phyloP scores from a whole-genome alignment of 2,797 vertebrate species.

The Phrynocephalus guinanensis region DNA sequence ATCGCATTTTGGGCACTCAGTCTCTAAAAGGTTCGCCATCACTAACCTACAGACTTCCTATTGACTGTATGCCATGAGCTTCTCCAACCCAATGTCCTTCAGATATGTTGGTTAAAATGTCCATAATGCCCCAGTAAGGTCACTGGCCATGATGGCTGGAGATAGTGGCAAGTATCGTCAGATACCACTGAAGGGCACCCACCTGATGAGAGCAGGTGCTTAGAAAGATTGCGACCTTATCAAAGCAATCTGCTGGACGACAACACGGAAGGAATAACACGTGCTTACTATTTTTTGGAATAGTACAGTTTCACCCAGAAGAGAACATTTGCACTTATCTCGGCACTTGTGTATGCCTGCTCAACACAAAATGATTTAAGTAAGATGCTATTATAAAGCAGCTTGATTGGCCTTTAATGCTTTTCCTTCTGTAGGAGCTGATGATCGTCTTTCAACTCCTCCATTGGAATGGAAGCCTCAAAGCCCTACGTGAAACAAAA shows the following conservation, averaged over 20 bases:
- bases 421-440: conserved; percentile 81
- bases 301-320: background rate
- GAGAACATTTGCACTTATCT: background rate
- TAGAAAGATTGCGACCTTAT: background rate
- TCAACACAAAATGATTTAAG: background rate
- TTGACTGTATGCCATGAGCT: too few relatives aligned
- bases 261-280: background rate
- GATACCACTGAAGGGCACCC: too few relatives aligned
- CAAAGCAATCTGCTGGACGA: background rate
- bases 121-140: too few relatives aligned
- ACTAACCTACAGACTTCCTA: too few relatives aligned
- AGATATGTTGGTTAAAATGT: too few relatives aligned
- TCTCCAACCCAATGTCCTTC: too few relatives aligned
- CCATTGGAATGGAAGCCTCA: conserved; percentile 93
- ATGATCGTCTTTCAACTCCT: conserved; percentile 94
- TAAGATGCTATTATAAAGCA: background rate
- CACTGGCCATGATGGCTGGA: too few relatives aligned
- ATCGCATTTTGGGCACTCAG: too few relatives aligned
- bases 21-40: too few relatives aligned
- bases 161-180: too few relatives aligned
- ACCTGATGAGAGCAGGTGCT: too few relatives aligned
- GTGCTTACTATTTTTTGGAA: background rate
- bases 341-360: background rate
- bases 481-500: conserved; percentile 86
- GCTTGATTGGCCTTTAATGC: conserved; percentile 8